Conservation (phyloP, 2,113 vertebrate species). For the Ia io region DNA sequence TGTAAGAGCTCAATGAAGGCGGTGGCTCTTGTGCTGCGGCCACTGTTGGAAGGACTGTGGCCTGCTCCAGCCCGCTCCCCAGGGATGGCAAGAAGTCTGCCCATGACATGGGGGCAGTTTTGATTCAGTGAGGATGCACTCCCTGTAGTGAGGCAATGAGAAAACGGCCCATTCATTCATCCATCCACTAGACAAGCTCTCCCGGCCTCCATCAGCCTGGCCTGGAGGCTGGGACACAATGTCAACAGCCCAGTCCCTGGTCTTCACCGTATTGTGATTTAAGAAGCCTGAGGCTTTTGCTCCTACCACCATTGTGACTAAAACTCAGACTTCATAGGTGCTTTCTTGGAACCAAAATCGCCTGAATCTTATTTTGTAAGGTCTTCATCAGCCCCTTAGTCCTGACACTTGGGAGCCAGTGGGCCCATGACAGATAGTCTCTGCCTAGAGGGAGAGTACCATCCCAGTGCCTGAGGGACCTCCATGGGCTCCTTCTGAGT, state of each 20-base stretch:
- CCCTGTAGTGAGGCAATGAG: not conserved
- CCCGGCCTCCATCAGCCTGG: not conserved
- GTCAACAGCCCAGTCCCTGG: not conserved
- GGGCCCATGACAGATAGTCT: not conserved
- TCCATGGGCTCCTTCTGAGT: no score
- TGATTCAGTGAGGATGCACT: not conserved
- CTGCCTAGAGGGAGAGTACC: not conserved
- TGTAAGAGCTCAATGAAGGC: rapidly evolving
- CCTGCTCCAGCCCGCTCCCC: not conserved
- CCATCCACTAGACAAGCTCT: not conserved
- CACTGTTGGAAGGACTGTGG: not conserved
- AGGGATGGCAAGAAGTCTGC: not conserved
- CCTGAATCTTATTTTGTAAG: not conserved
- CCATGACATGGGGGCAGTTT: not conserved
- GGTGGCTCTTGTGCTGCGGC: not conserved
- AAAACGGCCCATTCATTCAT: not conserved
- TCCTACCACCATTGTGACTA: not conserved
- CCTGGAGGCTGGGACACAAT: not conserved
- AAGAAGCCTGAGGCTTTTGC: not conserved
- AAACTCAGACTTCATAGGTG: not conserved
- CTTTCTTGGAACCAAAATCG: not conserved
- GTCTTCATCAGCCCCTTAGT: not conserved
- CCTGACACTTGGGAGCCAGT: not conserved
- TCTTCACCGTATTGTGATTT: not conserved
- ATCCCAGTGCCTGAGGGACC: not conserved